Base-by-base conservation (phyloP, 1,140 invertebrate genomes). In the Bradysia coprophila region DNA sequence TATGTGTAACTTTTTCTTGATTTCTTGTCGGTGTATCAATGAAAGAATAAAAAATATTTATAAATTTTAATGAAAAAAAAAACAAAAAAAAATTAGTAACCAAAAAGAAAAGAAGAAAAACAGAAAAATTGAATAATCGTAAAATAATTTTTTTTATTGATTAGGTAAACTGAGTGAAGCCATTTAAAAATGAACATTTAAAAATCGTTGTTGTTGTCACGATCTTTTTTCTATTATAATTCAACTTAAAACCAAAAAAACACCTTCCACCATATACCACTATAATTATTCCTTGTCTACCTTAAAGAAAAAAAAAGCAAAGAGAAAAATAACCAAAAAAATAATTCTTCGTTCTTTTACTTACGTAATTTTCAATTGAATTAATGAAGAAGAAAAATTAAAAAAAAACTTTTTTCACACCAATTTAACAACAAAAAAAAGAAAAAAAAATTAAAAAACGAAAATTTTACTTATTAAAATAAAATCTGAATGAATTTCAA, bases 341-440 rank as follows among this genome's bases (percentile, higher is more conserved):
- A n/a, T n/a, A n/a, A n/a, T n/a, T n/a, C n/a, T n/a, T n/a, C n/a
- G n/a, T n/a, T n/a, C n/a, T n/a, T n/a, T n/a, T n/a, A n/a, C n/a
- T n/a, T n/a, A n/a, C n/a, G n/a, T n/a, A n/a, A n/a, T n/a, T n/a
- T n/a, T n/a, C n/a, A n/a, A n/a, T n/a, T n/a, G n/a, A n/a, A n/a
- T n/a, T n/a, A n/a, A n/a, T n/a, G n/a, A n/a, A n/a, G n/a, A n/a
- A n/a, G n/a, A n/a, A n/a, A n/a, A n/a, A n/a, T n/a, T n/a, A n/a
- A n/a, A n/a, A n/a, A n/a, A n/a, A n/a, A n/a, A n/a, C n/a, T n/a
- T n/a, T n/a, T n/a, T n/a, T n/a, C n/a, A n/a, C n/a, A n/a, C n/a
- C n/a, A n/a, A n/a, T n/a, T n/a, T n/a, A n/a, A n/a, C n/a, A n/a
- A 57, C 6, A 13, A 5, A 37, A 37, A 37, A 5, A 37, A 37